These are phyloP conservation scores for Meteorus cinctellus DNA, from an alignment of 2,888 invertebrate species.

Conservation along the genomic window DNA sequence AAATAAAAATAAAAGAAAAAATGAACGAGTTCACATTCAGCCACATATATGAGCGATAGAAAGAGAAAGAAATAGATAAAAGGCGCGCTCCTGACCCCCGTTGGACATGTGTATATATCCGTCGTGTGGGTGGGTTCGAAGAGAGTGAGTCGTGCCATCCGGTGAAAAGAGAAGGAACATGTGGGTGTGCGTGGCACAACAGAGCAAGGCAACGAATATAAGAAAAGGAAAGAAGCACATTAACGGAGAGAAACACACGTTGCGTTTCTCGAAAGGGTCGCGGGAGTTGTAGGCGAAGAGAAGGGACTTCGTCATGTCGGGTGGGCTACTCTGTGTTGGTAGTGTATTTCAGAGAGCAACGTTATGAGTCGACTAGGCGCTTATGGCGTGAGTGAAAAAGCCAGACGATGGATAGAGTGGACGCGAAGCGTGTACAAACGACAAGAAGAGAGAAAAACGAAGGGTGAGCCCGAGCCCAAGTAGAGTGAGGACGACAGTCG, in stretches of 20 bases:
- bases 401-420: slow-evolving; percentile 42
- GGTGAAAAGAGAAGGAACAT: slow-evolving; percentile 20
- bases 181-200: slow-evolving; percentile 18
- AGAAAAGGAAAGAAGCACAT: slow-evolving; percentile 34
- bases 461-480: slow-evolving; percentile 39
- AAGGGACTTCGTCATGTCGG: slow-evolving; percentile 1
- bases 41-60: background rate
- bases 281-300: background rate
- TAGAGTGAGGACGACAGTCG: slow-evolving; percentile 63
- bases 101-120: slow-evolving; percentile 37
- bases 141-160: slow-evolving; percentile 39
- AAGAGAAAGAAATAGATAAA: slow-evolving; percentile 19
- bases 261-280: slow-evolving; percentile 32
- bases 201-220: slow-evolving; percentile 7
- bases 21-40: background rate
- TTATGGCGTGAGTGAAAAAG: slow-evolving; percentile 41
- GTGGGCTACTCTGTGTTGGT: background rate
- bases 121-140: slow-evolving; percentile 37
- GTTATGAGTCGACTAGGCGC: slow-evolving; percentile 44
- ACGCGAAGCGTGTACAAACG: slow-evolving; percentile 25
- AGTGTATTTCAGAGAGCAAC: slow-evolving; percentile 12
- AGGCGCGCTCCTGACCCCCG: slow-evolving; percentile 19
- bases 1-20: background rate
- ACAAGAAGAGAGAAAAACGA: slow-evolving; percentile 41
- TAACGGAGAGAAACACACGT: slow-evolving; percentile 25